These are phyloP conservation scores for Mechanitis messenoides DNA, from an alignment of 2,888 invertebrate species.

Conservation along the genomic window DNA sequence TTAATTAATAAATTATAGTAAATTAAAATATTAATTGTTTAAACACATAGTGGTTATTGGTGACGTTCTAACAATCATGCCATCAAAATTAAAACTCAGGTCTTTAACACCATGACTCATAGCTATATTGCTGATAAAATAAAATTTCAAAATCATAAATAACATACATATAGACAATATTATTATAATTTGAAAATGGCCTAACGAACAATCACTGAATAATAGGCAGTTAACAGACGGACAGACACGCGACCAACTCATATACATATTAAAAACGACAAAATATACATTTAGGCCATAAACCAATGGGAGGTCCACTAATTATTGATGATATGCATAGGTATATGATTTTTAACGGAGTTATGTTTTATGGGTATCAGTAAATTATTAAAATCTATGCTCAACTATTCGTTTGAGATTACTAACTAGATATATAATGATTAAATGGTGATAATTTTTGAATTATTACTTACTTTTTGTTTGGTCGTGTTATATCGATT, in stretches of 20 bases:
- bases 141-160: background rate
- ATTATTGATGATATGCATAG: constrained; percentile 66
- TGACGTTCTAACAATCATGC: too few species aligned
- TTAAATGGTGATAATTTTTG: too few species aligned
- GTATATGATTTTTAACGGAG: constrained; percentile 45
- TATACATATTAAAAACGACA: constrained; percentile 54
- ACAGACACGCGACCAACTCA: constrained; percentile 56
- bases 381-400: constrained; percentile 31
- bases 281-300: constrained; percentile 46
- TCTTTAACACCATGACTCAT: too few species aligned
- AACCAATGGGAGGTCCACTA: constrained; percentile 62
- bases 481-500: background rate
- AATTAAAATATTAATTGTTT: too few species aligned
- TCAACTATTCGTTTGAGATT: constrained; percentile 11
- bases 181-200: constrained; percentile 12
- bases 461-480: constrained; percentile 2
- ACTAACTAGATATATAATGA: background rate
- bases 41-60: too few species aligned
- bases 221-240: constrained; percentile 39
- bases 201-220: constrained; percentile 33
- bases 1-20: too few species aligned
- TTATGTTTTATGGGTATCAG: constrained; percentile 35
- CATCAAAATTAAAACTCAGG: too few species aligned
- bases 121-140: too few species aligned
- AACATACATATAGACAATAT: background rate